Evolutionary conservation across 2,797 vertebrate species (phyloP).

Genomic region (Menidia menidia): DNA sequence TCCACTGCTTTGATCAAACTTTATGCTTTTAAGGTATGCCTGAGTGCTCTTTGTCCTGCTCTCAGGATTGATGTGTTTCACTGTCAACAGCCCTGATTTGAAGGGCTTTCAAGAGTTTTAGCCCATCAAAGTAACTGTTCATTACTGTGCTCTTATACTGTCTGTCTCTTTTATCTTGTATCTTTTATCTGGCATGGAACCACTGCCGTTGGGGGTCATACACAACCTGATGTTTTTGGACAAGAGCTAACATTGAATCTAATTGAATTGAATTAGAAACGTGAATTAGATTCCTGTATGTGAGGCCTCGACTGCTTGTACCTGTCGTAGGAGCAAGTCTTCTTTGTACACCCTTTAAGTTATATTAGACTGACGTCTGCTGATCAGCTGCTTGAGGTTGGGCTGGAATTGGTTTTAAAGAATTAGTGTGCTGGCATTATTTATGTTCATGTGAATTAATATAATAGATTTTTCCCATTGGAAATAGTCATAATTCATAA

Average conservation of each 20-base stretch:
- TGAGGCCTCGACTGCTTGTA: background rate
- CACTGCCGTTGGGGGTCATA: background rate
- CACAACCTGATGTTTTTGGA: too few species aligned
- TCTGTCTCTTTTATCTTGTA: background rate
- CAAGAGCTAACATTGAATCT: background rate
- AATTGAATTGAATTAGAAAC: background rate
- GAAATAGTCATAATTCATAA: background rate
- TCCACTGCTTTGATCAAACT: constrained; percentile 16
- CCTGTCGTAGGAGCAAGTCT: background rate
- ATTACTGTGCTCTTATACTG: too few species aligned
- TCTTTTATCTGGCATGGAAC: background rate
- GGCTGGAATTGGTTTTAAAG: too few species aligned
- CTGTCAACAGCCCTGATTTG: background rate
- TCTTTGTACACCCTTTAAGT: background rate
- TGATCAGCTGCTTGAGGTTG: too few species aligned
- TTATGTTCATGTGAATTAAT: background rate
- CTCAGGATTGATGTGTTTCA: background rate
- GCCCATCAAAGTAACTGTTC: too few species aligned
- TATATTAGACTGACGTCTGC: background rate
- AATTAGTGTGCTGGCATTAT: too few species aligned
- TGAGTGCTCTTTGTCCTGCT: background rate
- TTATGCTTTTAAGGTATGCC: constrained; percentile 4
- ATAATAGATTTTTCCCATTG: background rate
- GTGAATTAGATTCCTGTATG: background rate
- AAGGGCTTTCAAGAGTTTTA: background rate